These are phyloP conservation scores for Bellardia pandia DNA, from an alignment of 2,888 invertebrate species.

Conservation along the genomic window DNA sequence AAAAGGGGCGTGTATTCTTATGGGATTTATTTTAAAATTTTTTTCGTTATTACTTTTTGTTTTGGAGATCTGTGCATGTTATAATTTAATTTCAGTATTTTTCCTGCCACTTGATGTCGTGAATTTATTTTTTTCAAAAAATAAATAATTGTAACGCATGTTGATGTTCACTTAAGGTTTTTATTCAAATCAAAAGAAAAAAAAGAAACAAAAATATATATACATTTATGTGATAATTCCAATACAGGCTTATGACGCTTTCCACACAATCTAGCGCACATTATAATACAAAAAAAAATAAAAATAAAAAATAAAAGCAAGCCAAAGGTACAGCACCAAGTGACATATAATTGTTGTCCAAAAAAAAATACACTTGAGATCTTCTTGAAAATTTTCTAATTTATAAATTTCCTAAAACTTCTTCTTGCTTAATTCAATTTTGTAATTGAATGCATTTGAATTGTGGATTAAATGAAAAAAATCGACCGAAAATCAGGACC, in stretches of 20 bases:
- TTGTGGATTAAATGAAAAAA: slow-evolving; percentile 65
- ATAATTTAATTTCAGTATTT: slow-evolving; percentile 1
- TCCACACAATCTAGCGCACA: slow-evolving; percentile 75
- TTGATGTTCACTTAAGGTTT: slow-evolving; percentile 77
- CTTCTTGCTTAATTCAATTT: slow-evolving; percentile 38
- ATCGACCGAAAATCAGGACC: slow-evolving; percentile 79
- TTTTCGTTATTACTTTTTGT: not conserved
- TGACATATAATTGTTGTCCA: slow-evolving; percentile 57
- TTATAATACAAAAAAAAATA: slow-evolving; percentile 62
- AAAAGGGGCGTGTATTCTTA: not conserved
- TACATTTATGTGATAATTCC: slow-evolving; percentile 52
- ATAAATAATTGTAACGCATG: slow-evolving; percentile 76
- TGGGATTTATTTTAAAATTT: not conserved
- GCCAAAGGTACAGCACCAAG: slow-evolving; percentile 67
- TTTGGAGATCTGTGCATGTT: slow-evolving; percentile 16
- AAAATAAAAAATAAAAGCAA: slow-evolving; percentile 64
- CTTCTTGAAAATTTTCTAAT: slow-evolving; percentile 29
- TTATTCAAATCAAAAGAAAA: slow-evolving; percentile 19
- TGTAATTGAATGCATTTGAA: slow-evolving; percentile 32
- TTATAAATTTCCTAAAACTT: slow-evolving; percentile 59
- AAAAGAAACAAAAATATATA: slow-evolving; percentile 72
- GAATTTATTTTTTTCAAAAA: slow-evolving; percentile 10
- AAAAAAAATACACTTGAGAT: slow-evolving; percentile 24
- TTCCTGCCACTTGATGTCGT: slow-evolving; percentile 55
- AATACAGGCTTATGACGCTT: slow-evolving; percentile 79